Evolutionary conservation across 2,113 vertebrate species (phyloP).

Genomic region (Hippocampus barbouri): DNA sequence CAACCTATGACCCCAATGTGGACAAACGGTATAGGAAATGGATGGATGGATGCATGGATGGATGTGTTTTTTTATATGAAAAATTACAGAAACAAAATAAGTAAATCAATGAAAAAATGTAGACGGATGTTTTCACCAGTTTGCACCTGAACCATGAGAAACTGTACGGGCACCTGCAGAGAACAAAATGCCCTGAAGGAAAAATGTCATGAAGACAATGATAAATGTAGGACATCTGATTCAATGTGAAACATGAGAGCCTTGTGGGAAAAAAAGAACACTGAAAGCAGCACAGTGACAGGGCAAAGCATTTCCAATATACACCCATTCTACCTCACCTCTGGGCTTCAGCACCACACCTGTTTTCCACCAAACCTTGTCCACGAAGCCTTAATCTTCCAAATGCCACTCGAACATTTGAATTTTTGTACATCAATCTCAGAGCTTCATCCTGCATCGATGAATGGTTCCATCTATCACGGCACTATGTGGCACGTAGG

Average conservation of each 20-base stretch:
- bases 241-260: constrained; percentile 23
- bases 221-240: constrained; percentile 45
- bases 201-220: constrained; percentile 39
- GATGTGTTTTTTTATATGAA: not conserved
- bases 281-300: constrained; percentile 17
- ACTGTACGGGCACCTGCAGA: constrained; percentile 18
- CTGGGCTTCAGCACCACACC: constrained; percentile 27
- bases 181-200: constrained; percentile 16
- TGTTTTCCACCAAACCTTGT: constrained; percentile 62
- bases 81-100: not conserved
- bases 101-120: not conserved
- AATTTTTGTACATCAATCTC: constrained; percentile 76
- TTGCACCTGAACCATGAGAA: not conserved
- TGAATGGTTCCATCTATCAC: constrained; percentile 77
- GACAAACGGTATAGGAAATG: not conserved
- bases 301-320: constrained; percentile 10
- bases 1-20: too few species aligned
- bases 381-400: constrained; percentile 70
- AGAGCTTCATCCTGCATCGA: constrained; percentile 58
- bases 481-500: constrained; percentile 60
- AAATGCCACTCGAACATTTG: constrained; percentile 75
- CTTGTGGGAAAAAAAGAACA: constrained; percentile 22
- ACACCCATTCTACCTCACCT: constrained; percentile 10
- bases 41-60: not conserved
- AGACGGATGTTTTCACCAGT: not conserved